These are phyloP conservation scores for Sarcophilus harrisii DNA, from an alignment of 2,797 vertebrate species.

Conservation along the genomic window DNA sequence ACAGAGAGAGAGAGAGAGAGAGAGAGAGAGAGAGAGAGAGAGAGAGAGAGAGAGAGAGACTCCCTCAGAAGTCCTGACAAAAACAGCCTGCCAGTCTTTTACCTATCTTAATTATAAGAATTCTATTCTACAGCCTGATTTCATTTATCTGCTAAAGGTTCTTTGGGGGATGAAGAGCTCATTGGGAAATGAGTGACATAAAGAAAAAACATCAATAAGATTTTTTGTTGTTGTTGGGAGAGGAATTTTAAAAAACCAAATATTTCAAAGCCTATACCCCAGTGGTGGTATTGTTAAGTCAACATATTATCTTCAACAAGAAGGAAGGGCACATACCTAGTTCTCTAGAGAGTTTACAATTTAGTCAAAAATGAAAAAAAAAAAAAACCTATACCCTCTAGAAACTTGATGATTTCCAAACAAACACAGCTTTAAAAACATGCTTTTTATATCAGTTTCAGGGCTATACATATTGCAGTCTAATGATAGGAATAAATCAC, in stretches of 20 bases:
- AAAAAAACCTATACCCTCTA: not conserved
- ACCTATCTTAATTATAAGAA: not conserved
- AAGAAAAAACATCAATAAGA: not conserved
- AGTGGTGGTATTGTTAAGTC: not conserved
- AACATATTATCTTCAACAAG: not conserved
- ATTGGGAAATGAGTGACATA: not conserved
- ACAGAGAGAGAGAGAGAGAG: too few species aligned
- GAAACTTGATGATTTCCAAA: not conserved
- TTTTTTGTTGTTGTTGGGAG: not conserved
- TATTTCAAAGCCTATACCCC: not conserved
- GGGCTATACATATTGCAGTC: not conserved
- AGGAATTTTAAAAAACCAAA: not conserved
- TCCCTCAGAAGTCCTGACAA: not conserved
- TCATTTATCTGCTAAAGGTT: not conserved
- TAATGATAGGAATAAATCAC: not conserved
- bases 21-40: too few species aligned
- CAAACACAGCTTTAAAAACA: not conserved
- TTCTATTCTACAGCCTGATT: not conserved
- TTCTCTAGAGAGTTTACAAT: not conserved
- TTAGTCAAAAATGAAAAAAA: not conserved
- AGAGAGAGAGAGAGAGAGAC: not conserved
- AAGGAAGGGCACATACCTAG: not conserved
- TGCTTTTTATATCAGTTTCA: not conserved
- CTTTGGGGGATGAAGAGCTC: not conserved
- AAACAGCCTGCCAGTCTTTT: not conserved